Conservation (phyloP, 1,140 invertebrate genomes). For the Pararge aegeria region DNA sequence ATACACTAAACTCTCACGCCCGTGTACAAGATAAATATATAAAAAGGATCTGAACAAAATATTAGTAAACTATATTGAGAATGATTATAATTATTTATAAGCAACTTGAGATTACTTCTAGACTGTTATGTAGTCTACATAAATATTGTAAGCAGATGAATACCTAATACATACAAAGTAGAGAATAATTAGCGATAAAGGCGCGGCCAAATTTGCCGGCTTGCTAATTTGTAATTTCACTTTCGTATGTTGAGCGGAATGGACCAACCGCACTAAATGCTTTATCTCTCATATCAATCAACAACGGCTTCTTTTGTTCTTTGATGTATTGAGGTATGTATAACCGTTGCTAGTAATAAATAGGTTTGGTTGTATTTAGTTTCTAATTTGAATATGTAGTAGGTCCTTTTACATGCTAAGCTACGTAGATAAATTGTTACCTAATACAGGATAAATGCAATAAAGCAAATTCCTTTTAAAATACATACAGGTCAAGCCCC, state of each 20-base stretch:
- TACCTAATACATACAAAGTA: too few species aligned
- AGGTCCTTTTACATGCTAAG: background rate
- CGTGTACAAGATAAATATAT: too few species aligned
- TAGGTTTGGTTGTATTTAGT: background rate
- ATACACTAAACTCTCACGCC: too few species aligned
- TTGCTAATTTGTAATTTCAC: conserved; percentile 62
- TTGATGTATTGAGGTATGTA: background rate
- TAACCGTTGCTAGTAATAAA: background rate
- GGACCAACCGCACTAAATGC: conserved; percentile 7
- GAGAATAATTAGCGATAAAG: conserved; percentile 40
- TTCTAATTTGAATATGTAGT: background rate
- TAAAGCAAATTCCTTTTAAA: too few species aligned
- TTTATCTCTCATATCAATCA: conserved; percentile 21
- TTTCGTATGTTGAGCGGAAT: conserved; percentile 37
- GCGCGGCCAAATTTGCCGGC: conserved; percentile 35
- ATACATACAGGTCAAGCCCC: too few species aligned
- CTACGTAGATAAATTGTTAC: too few species aligned
- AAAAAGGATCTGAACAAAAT: too few species aligned
- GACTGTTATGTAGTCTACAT: background rate
- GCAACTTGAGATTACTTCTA: too few species aligned
- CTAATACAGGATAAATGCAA: too few species aligned
- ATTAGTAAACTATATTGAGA: too few species aligned
- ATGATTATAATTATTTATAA: too few species aligned
- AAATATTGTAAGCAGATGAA: too few species aligned
- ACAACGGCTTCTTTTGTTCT: conserved; percentile 12